These are phyloP conservation scores for Garra rufa DNA, from an alignment of 2,113 vertebrate species.

Conservation along the genomic window DNA sequence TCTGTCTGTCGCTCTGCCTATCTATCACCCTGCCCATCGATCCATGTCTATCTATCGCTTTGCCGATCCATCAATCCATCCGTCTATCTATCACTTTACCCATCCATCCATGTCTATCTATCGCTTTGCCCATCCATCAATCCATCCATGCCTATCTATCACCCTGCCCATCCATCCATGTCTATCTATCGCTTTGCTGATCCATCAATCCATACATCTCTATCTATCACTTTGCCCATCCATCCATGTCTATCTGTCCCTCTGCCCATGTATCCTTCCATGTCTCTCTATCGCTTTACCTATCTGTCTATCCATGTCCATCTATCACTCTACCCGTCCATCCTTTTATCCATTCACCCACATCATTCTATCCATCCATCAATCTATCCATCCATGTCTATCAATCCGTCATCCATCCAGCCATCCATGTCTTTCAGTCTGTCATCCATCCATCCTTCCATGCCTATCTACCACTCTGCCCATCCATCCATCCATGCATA, in stretches of 20 bases:
- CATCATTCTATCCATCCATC: neutral
- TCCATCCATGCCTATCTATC: no score
- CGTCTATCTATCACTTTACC: fast-evolving
- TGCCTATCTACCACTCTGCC: constrained; percentile 17
- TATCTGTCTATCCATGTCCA: neutral
- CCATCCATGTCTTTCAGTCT: neutral
- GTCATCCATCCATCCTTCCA: no score
- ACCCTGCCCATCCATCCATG: neutral
- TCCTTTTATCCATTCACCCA: neutral
- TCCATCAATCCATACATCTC: neutral
- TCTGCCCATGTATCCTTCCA: neutral
- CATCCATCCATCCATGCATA: neutral
- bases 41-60: neutral
- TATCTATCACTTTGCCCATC: no score
- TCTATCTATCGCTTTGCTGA: no score
- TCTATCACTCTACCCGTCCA: no score
- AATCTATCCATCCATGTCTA: constrained; percentile 11
- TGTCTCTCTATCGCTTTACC: no score
- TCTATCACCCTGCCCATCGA: no score
- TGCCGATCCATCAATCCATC: neutral
- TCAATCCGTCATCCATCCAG: neutral
- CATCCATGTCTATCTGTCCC: neutral
- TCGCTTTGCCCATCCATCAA: neutral
- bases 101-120: no score
- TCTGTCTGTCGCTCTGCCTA: neutral